Base-by-base conservation (phyloP, 2,113 vertebrate genomes). In the Tautogolabrus adspersus region DNA sequence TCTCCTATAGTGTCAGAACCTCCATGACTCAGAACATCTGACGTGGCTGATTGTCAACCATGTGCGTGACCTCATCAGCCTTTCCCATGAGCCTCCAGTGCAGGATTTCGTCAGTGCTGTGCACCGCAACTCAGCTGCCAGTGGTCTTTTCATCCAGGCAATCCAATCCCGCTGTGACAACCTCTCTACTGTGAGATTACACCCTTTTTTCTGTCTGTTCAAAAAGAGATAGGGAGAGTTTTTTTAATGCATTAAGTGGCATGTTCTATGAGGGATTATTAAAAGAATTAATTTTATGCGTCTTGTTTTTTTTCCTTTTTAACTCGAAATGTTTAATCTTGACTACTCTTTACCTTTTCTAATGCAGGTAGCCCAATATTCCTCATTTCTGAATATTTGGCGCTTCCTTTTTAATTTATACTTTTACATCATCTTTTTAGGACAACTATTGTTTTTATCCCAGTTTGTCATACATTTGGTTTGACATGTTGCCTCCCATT, bases 11-110 rank as follows among this genome's bases (percentile, higher is more conserved):
- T 99, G 98, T 91, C 98, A 99, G 94, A 99, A 99, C 87, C 95
- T 99, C 10, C 97, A 99, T 8, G 98, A 99, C 82, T 99, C 98
- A 0, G 98, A 99, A 79, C 98, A 99, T 90, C 88, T 99, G 49
- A 98, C 98, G 0, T 99, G 98, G 98, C 94, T 99, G 77, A 96
- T 98, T 23, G 97, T 99, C 62, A 99, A 99, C 83, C 98, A 99
- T 0, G 94, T 99, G 67, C 96, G 96, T 54, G 98, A 99, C 82
- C 95, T 99, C 78, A 97, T 99, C 92, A 94, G 77, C 81, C 95
- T 99, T 23, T 98, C 97, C 34, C 97, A 97, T 19, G 98, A 99
- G 80, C 98, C 98, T 15, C 98, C 98, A 0, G 98, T 99, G 23
- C 98, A 99, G 90, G 98, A 99, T 87, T 98, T 99, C 66, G 97